Evolutionary conservation across 53 echinoderm and acorn worm species (phyloP).

Genomic region (Glandiceps talaboti): DNA sequence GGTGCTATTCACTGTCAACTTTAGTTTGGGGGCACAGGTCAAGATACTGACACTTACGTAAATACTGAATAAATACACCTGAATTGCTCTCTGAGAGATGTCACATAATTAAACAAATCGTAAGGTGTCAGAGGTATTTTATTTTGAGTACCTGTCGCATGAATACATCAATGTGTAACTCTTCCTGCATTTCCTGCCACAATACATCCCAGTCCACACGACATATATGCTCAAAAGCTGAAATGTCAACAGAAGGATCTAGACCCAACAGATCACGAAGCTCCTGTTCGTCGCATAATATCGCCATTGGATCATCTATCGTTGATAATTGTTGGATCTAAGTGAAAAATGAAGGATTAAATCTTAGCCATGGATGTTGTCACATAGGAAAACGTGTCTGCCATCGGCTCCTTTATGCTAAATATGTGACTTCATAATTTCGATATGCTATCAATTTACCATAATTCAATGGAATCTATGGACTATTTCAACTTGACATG

Average conservation of each 20-base stretch:
- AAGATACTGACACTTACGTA: too few relatives aligned
- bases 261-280: conserved; percentile 30
- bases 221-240: conserved; percentile 37
- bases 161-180: conserved; percentile 19
- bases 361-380: background rate
- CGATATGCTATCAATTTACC: too few relatives aligned
- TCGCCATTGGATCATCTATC: conserved; percentile 14
- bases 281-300: conserved; percentile 31
- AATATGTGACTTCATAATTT: too few relatives aligned
- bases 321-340: conserved; percentile 24
- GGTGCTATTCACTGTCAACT: too few relatives aligned
- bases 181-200: conserved; percentile 14
- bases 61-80: too few relatives aligned
- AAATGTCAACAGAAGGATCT: conserved; percentile 24
- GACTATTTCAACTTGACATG: too few relatives aligned
- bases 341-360: conserved; percentile 3
- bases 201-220: conserved; percentile 24
- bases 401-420: too few relatives aligned
- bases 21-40: too few relatives aligned
- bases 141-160: conserved; percentile 3
- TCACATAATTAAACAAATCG: too few relatives aligned
- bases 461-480: too few relatives aligned
- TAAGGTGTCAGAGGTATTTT: too few relatives aligned
- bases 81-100: too few relatives aligned
- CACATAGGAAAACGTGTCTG: background rate